Evolutionary conservation across 2,797 vertebrate species (phyloP), one percentile per base, ranked within the genome.

Genomic region (Chromobotia macracanthus): DNA sequence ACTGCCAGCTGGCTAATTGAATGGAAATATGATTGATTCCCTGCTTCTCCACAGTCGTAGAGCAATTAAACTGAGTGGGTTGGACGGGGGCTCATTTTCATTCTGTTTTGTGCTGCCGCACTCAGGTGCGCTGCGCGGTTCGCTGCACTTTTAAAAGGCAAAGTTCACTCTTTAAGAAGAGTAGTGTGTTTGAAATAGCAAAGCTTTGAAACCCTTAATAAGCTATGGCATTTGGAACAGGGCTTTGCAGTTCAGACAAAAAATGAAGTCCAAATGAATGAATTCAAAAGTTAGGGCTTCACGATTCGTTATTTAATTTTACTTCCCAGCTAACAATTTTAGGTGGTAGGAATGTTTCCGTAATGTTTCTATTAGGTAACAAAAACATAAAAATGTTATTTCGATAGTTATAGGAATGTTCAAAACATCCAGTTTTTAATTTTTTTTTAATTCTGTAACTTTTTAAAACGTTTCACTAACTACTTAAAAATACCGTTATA

Each of bases 11-110:
- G 11, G 75, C 70, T 89, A 87, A 89, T 87, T 84, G 81, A 87
- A 86, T 84, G 79, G 84, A 84, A 84, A 81, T 82, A 77, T 88
- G 86, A 89, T 88, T 85, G 86, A 89, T 87, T 85, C 50, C 31
- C 72, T 10, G 31, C 31, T 75, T 77, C 65, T 77, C 79, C 16
- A 64, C 79, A 55, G 74, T 76, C 60, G 66, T 67, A 38, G 19
- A 72, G 81, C 81, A 82, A 84, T 88, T 80, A 84, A 65, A 44
- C 79, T 81, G 76, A 84, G 86, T 85, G 87, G 74, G 72, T 58
- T 79, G 76, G 72, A 79, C 50, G 15, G 67, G 15, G 19, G 28
- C 66, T 50, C 19, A n/a, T 19, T 15, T 44, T 25, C 21, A 25
- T 55, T 72, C 58, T 56, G 35, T 79, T 75, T 70, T 58, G 51